Evolutionary conservation across 2,113 vertebrate genomes (phyloP), one percentile per base, ranked within the genome.

Genomic region (Spermophilus dauricus): DNA sequence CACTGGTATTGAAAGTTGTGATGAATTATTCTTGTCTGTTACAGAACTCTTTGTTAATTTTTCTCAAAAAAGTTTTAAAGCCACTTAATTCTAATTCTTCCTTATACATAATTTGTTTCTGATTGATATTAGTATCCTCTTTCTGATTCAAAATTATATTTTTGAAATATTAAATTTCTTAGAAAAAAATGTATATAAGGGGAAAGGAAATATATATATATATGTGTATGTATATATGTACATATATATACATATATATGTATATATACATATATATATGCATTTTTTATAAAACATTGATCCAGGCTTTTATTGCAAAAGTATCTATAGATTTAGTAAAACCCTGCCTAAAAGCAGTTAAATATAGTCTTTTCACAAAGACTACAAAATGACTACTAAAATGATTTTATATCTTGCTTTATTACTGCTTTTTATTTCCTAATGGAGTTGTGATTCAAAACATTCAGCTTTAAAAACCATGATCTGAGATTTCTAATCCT

Each of bases 281-380:
- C 48, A 42, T 75, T 26, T 42, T 67, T 81, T 95, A 69, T 95
- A 72, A 98, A 98, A 95, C 16, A 72, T 63, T 65, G 69, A 8
- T 72, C 28, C 37, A 70, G 81, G 26, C 26, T 93, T 95, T 98
- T 97, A 92, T 83, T 97, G 11, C 9, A 92, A 82, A 95, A 69
- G n/a, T 78, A 92, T 77, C 80, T 96, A 91, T 95, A 95, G 88
- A 97, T 98, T 92, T 92, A 97, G 56, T 67, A 97, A 98, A 98
- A 97, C 95, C 56, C 58, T 0, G 0, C 95, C 80, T 89, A 90
- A 95, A 98, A 93, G 93, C 56, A 4, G 8, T 97, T 97, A 82
- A 42, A 80, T 94, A 17, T 96, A 96, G 18, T 81, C 48, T 96
- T 96, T 76, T 97, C 94, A 96, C 80, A 97, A 92, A 0, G 39